Evolutionary conservation across 1,140 invertebrate species (phyloP).

Genomic region (Ostrea denselamellosa): DNA sequence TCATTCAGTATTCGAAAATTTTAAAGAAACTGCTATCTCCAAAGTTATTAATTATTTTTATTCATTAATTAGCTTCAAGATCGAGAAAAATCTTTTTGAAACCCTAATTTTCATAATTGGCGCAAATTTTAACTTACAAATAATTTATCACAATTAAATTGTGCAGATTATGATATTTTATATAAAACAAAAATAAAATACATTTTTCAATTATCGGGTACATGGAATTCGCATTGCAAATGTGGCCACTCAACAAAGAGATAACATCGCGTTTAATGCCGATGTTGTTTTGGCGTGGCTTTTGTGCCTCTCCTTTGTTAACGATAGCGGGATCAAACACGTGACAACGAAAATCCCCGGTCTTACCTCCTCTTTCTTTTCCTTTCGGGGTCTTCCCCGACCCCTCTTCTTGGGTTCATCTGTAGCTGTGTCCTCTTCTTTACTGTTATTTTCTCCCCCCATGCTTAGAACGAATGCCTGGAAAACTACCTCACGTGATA

Average conservation of each 20-base stretch:
- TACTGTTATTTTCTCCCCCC: not conserved
- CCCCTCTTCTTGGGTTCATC: constrained; percentile 14
- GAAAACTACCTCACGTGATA: constrained; percentile 12
- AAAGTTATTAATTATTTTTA: too few relatives aligned
- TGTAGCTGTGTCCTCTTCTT: not conserved
- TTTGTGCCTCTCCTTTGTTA: not conserved
- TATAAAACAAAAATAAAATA: too few relatives aligned
- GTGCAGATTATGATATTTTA: too few relatives aligned
- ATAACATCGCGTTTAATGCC: not conserved
- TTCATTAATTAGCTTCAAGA: too few relatives aligned
- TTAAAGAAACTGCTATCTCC: not conserved
- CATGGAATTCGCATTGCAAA: not conserved
- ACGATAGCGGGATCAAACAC: not conserved
- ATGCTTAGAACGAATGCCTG: not conserved
- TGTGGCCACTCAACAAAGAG: not conserved
- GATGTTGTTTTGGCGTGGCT: not conserved
- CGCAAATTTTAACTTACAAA: too few relatives aligned
- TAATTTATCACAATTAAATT: too few relatives aligned
- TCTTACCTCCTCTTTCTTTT: constrained; percentile 31
- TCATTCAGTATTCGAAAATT: not conserved
- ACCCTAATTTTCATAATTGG: too few relatives aligned
- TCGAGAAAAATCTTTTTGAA: too few relatives aligned
- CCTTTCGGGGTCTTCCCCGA: constrained; percentile 22
- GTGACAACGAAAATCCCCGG: not conserved
- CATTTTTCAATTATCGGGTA: too few relatives aligned